Percentiles rank a stretch among this genome's conserved stretches.
These are phyloP conservation scores for Drosophila neutralis DNA, from an alignment of 2,888 invertebrate species.

Conservation along the genomic window DNA sequence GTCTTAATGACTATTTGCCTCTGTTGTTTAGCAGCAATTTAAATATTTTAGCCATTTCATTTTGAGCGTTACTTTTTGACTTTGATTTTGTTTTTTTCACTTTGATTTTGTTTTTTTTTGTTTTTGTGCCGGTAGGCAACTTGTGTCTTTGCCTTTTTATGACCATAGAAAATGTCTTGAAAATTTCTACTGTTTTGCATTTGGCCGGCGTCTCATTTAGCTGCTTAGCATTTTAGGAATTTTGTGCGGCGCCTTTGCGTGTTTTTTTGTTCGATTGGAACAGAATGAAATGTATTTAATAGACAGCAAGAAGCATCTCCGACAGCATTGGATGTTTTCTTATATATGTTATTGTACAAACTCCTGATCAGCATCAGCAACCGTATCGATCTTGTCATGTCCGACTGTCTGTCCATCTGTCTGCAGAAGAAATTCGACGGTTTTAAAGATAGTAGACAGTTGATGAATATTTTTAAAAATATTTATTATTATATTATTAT, in stretches of 20 bases:
- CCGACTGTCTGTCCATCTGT: background rate
- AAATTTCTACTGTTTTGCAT: constrained; percentile 67
- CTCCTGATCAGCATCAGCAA: background rate
- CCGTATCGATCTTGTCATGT: background rate
- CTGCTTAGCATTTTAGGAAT: constrained; percentile 24
- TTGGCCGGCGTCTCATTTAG: constrained; percentile 9
- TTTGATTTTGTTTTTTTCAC: constrained; percentile 3
- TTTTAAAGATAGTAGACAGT: background rate
- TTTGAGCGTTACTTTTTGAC: constrained; percentile 38
- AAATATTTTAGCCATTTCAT: constrained; percentile 77
- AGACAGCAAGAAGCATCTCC: background rate
- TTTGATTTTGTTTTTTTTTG: constrained; percentile 9
- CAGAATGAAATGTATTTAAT: background rate
- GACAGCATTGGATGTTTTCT: background rate
- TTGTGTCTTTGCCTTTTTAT: constrained; percentile 39
- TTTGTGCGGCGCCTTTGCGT: background rate
- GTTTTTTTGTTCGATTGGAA: background rate
- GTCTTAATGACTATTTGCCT: constrained; percentile 70
- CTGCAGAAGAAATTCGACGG: background rate
- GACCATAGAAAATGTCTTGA: constrained; percentile 46
- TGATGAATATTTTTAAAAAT: no score
- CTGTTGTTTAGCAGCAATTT: constrained; percentile 73
- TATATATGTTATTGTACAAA: background rate
- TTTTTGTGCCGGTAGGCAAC: constrained; percentile 36
- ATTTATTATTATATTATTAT: no score